Evolutionary conservation across 2,113 vertebrate genomes (phyloP).

Genomic region (Gobio gobio): DNA sequence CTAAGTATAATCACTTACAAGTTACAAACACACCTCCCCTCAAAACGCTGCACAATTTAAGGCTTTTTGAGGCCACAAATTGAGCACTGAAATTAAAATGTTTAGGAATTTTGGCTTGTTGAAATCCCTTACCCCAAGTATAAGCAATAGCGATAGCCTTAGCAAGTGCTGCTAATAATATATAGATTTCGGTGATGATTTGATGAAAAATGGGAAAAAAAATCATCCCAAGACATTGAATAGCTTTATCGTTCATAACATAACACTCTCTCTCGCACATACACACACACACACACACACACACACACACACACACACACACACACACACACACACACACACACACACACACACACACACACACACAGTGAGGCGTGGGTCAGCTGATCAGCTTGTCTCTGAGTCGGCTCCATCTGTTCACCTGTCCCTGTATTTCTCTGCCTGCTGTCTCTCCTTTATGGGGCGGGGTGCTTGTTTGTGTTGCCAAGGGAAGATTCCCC

Average conservation of each 20-base stretch:
- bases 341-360: slow-evolving; percentile 30
- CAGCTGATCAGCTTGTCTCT: slow-evolving; percentile 71
- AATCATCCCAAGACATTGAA: background rate
- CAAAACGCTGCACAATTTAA: background rate
- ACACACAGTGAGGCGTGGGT: slow-evolving; percentile 49
- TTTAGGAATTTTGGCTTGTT: background rate
- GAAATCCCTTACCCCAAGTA: background rate
- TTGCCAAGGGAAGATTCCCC: slow-evolving; percentile 78
- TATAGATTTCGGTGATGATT: background rate
- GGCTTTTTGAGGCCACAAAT: no score
- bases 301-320: slow-evolving; percentile 45
- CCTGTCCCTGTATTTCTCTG: slow-evolving; percentile 69
- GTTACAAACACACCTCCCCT: no score
- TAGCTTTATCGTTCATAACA: slow-evolving; percentile 14
- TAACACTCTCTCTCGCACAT: slow-evolving; percentile 32
- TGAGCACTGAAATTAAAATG: background rate
- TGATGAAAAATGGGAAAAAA: background rate
- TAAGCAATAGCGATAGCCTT: background rate
- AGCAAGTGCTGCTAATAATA: background rate
- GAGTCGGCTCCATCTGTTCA: slow-evolving; percentile 75
- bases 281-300: slow-evolving; percentile 28
- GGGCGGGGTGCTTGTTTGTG: slow-evolving; percentile 67
- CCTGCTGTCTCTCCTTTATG: slow-evolving; percentile 56
- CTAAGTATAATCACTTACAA: no score
- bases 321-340: slow-evolving; percentile 7